A percentile compares a stretch with the other conserved stretches of the same genome.
These are phyloP conservation scores for Urocolius indicus DNA, from an alignment of 2,113 vertebrate genomes.

Conservation along the genomic window DNA sequence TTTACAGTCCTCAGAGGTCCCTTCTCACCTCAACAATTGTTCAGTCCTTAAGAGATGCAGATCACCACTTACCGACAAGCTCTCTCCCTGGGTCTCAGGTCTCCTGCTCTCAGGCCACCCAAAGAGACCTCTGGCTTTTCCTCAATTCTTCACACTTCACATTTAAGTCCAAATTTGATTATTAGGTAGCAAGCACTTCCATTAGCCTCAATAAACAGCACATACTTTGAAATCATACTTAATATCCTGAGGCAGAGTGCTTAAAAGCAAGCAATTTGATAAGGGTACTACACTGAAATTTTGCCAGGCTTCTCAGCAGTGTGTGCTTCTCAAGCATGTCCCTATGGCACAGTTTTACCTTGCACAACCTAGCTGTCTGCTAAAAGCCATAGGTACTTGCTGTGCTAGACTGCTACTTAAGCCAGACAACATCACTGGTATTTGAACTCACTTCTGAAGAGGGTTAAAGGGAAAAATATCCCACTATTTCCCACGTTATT, in stretches of 20 bases:
- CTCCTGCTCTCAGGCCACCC: not conserved
- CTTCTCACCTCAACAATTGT: not conserved
- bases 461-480: not conserved
- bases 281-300: not conserved
- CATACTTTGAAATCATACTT: not conserved
- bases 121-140: not conserved
- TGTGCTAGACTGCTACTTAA: not conserved
- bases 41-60: not conserved
- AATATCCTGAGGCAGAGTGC: accelerated
- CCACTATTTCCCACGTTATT: not conserved
- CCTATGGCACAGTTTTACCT: not conserved
- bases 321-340: not conserved
- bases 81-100: not conserved
- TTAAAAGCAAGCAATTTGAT: not conserved
- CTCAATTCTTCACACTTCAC: not conserved
- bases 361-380: not conserved
- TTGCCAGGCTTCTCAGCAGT: not conserved
- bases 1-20: not conserved
- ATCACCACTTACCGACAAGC: not conserved
- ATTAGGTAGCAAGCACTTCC: not conserved
- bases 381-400: not conserved
- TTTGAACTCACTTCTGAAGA: not conserved
- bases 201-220: not conserved
- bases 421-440: not conserved
- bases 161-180: not conserved